phyloP scores from a whole-genome alignment of 2,888 invertebrate species.

The Pecten maximus region DNA sequence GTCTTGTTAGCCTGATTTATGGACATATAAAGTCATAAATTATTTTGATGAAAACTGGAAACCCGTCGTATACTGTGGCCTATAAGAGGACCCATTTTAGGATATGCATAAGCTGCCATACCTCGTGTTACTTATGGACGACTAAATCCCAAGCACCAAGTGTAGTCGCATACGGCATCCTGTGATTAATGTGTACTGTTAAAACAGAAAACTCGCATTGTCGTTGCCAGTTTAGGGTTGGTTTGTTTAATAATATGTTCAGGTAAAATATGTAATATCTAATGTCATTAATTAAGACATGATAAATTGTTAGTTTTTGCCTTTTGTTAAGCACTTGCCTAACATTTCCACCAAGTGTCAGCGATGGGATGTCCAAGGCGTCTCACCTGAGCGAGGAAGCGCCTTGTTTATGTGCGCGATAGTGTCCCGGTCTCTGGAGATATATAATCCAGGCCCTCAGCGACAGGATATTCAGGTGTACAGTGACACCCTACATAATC shows the following conservation, averaged over 20 bases:
- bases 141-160: not conserved
- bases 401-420: constrained; percentile 11
- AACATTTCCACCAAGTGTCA: constrained; percentile 20
- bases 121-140: not conserved
- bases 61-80: not conserved
- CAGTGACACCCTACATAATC: constrained; percentile 29
- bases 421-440: not conserved
- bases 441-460: constrained; percentile 20
- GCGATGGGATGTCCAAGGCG: not conserved
- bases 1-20: not conserved
- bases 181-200: not conserved
- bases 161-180: not conserved
- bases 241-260: constrained; percentile 22
- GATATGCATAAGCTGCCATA: not conserved
- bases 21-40: constrained; percentile 20
- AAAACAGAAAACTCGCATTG: constrained; percentile 15
- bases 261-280: constrained; percentile 3
- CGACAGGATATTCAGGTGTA: not conserved
- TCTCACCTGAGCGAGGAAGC: constrained; percentile 20
- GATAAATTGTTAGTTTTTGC: constrained; percentile 18
- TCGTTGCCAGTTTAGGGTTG: constrained; percentile 27
- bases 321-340: constrained; percentile 8
- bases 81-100: not conserved
- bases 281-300: constrained; percentile 28
- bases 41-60: not conserved